Evolutionary conservation across 2,888 invertebrate genomes (phyloP).

Genomic region (Salticus scenicus): DNA sequence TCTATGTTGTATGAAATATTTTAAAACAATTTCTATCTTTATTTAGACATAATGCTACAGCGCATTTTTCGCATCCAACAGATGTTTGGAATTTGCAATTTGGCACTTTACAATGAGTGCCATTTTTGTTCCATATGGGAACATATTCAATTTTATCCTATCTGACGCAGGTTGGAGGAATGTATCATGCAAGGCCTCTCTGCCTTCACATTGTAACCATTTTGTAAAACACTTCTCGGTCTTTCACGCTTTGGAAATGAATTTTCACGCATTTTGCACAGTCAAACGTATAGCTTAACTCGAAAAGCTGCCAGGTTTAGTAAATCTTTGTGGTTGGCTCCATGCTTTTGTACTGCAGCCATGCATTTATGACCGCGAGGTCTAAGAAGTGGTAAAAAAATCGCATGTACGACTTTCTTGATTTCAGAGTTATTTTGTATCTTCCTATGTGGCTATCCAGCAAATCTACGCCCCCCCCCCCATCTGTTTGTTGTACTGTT

Average conservation of each 20-base stretch:
- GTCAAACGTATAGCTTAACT: background rate
- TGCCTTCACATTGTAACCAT: background rate
- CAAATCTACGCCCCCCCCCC: conserved; percentile 1
- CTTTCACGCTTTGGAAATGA: background rate
- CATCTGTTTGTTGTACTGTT: background rate
- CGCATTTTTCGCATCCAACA: background rate
- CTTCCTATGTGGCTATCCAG: background rate
- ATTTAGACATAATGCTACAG: background rate
- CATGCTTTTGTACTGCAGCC: background rate
- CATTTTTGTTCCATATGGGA: background rate
- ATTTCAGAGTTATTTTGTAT: conserved; percentile 6
- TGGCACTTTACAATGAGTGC: background rate
- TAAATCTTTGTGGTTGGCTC: background rate
- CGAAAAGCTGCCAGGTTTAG: background rate
- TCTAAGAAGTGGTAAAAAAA: conserved; percentile 6
- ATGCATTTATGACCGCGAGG: background rate
- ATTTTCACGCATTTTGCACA: background rate
- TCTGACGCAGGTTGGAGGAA: too few relatives aligned
- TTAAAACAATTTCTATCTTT: background rate
- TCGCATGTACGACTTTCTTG: conserved; percentile 1
- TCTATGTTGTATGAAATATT: too few relatives aligned
- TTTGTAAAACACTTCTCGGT: background rate
- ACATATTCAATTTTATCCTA: too few relatives aligned
- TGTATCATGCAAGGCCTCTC: background rate
- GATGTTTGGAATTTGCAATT: background rate